phyloP scores from a whole-genome alignment of 2,888 invertebrate genomes.

The Tryphoninae sp. region DNA sequence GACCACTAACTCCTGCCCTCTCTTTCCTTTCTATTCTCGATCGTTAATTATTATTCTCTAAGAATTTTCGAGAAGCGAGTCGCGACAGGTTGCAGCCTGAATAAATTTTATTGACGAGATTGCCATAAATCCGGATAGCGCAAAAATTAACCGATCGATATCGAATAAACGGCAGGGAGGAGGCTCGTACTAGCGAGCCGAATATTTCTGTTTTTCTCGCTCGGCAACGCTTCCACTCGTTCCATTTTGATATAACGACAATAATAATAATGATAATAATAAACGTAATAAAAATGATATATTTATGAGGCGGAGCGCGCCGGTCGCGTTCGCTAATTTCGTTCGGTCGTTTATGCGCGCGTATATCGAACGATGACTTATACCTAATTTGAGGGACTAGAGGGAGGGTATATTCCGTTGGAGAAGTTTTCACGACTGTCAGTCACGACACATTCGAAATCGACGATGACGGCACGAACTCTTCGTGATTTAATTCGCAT shows the following conservation, averaged over 20 bases:
- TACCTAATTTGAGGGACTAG: neutral
- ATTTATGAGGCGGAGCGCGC: conserved; percentile 34
- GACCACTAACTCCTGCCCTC: neutral
- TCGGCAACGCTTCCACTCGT: too few species aligned
- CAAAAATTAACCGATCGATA: too few species aligned
- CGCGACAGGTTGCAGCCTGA: too few species aligned
- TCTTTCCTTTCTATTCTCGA: neutral
- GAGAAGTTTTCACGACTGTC: conserved; percentile 56
- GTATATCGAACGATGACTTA: neutral
- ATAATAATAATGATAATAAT: conserved; percentile 38
- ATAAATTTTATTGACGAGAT: too few species aligned
- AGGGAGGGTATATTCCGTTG: conserved; percentile 32
- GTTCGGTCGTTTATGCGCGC: conserved; percentile 11
- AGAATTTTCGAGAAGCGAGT: too few species aligned
- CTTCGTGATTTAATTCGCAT: conserved; percentile 47
- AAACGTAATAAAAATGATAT: conserved; percentile 32
- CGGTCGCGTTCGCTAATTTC: conserved; percentile 10
- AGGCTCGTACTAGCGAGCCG: too few species aligned
- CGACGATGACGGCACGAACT: conserved; percentile 44
- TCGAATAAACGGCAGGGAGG: too few species aligned
- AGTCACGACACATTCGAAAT: conserved; percentile 55
- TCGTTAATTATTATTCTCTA: too few species aligned
- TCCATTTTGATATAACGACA: neutral
- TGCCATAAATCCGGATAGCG: too few species aligned
- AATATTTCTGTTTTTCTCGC: too few species aligned